Conservation (phyloP, 2,113 vertebrate genomes). For the Apus apus region DNA sequence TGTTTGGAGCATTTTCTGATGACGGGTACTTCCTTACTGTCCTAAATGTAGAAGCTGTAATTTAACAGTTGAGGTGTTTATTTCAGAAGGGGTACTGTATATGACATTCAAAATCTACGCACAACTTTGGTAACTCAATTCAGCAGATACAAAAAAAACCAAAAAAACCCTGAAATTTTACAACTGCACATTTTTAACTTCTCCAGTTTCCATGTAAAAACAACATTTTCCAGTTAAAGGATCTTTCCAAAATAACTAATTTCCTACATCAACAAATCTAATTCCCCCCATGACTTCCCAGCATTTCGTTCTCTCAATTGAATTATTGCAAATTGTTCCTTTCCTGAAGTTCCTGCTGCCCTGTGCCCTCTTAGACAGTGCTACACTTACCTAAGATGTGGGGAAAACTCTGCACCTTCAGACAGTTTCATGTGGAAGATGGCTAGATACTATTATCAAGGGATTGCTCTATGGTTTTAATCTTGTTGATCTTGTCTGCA, state of each 20-base stretch:
- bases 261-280: neutral
- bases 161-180: neutral
- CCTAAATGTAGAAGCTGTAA: neutral
- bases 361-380: neutral
- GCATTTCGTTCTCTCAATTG: neutral
- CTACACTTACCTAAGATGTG: accelerated
- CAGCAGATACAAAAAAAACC: neutral
- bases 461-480: neutral
- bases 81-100: neutral
- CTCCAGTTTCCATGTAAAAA: neutral
- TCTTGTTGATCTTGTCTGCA: neutral
- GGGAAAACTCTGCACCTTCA: neutral
- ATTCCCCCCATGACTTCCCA: neutral
- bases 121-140: neutral
- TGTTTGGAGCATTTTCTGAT: neutral
- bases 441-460: neutral
- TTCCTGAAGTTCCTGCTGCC: neutral
- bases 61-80: neutral
- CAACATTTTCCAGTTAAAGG: neutral
- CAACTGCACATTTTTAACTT: neutral
- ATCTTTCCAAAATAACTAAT: neutral
- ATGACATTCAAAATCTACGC: neutral
- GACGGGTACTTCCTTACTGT: neutral
- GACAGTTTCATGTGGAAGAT: neutral
- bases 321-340: neutral